These are phyloP conservation scores for Prionailurus viverrinus DNA, from an alignment of 2,113 vertebrate genomes.

Conservation along the genomic window DNA sequence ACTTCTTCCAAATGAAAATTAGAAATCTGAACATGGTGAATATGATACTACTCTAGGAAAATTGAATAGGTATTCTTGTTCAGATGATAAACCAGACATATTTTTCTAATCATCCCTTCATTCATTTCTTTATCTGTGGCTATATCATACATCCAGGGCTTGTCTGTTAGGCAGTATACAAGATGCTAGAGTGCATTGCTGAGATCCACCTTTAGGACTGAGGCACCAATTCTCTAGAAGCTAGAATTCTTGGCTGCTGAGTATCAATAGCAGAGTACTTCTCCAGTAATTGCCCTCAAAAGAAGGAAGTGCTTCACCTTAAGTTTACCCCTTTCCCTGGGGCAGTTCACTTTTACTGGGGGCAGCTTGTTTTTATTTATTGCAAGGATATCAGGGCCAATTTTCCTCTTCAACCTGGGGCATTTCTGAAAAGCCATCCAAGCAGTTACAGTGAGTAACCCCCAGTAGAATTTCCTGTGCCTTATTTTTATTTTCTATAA, in stretches of 20 bases:
- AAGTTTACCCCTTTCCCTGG: too few relatives aligned
- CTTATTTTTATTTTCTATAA: background rate
- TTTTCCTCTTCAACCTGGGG: background rate
- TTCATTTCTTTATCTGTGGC: background rate
- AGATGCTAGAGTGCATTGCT: background rate
- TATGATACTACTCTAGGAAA: background rate
- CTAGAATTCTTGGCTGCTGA: background rate
- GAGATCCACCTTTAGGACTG: background rate
- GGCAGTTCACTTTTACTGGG: background rate
- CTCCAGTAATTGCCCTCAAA: background rate
- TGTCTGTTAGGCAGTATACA: fast-evolving
- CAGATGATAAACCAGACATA: background rate
- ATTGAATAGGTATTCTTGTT: background rate
- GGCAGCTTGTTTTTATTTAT: background rate
- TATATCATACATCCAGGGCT: background rate
- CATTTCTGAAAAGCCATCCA: background rate
- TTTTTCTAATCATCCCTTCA: background rate
- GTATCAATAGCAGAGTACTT: background rate
- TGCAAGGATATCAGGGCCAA: background rate
- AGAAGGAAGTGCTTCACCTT: background rate
- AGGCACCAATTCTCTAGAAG: background rate
- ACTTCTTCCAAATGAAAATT: background rate
- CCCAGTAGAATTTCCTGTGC: background rate
- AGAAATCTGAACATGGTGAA: background rate
- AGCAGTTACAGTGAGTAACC: background rate